Conservation (phyloP, 2,113 vertebrate species). For the Rafetus swinhoei region DNA sequence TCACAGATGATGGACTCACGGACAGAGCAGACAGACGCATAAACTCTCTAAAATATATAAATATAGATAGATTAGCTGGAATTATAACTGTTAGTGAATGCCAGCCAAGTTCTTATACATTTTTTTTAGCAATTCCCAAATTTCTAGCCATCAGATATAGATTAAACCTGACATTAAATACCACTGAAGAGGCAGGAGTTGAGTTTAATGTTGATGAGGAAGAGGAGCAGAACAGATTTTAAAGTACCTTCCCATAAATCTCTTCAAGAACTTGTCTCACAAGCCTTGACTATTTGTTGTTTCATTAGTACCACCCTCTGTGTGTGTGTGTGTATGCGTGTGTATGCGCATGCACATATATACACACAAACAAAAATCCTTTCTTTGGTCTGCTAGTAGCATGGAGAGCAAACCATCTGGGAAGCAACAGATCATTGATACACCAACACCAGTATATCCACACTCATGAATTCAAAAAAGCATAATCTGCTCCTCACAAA, state of each 20-base stretch:
- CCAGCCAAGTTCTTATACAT: not conserved
- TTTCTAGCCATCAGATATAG: not conserved
- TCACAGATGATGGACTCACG: too few species aligned
- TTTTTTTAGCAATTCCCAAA: not conserved
- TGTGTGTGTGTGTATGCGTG: slow-evolving; percentile 11
- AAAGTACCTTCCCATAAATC: slow-evolving; percentile 60
- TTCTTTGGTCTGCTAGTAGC: slow-evolving; percentile 47
- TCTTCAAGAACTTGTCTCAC: slow-evolving; percentile 74
- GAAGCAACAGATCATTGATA: not conserved
- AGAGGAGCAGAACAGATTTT: slow-evolving; percentile 72
- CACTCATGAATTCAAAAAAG: not conserved
- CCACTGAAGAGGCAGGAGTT: not conserved
- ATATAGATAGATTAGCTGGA: not conserved
- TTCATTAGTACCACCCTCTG: slow-evolving; percentile 66
- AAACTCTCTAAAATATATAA: too few species aligned
- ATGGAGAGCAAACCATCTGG: slow-evolving; percentile 28
- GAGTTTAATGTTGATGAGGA: slow-evolving; percentile 30
- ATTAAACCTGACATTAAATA: not conserved
- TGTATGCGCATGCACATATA: too few species aligned
- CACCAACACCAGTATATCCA: not conserved
- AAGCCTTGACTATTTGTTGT: slow-evolving; percentile 62
- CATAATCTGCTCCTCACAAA: not conserved
- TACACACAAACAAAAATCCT: slow-evolving; percentile 53
- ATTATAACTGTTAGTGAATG: not conserved
- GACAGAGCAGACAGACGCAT: too few species aligned